These are phyloP conservation scores for Drosophila multiciliata DNA, from an alignment of 2,888 invertebrate species.

Conservation along the genomic window DNA sequence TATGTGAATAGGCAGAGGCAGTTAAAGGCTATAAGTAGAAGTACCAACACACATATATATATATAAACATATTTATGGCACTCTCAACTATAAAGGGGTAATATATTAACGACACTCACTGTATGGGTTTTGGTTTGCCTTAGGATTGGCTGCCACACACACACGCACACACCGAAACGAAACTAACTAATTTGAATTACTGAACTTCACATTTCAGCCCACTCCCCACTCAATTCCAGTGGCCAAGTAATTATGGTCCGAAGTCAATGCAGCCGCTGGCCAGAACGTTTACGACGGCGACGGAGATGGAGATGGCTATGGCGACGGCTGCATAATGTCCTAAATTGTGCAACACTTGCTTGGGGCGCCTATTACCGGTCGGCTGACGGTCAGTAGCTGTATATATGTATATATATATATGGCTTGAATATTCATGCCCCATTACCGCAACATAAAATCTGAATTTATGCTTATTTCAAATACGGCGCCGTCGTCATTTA, in stretches of 20 bases:
- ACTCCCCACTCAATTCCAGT: not conserved
- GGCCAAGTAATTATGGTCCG: conserved; percentile 69
- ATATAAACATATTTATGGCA: not conserved
- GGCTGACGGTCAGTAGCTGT: conserved; percentile 35
- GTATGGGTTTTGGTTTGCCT: conserved; percentile 10
- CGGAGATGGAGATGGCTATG: not conserved
- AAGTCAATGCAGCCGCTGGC: conserved; percentile 33
- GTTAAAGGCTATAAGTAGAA: conserved; percentile 13
- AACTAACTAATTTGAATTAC: conserved; percentile 78
- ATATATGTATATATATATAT: conserved; percentile 10
- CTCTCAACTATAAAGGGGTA: conserved; percentile 33
- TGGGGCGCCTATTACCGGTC: conserved; percentile 58
- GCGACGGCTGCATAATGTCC: conserved; percentile 69
- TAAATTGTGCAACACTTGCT: conserved; percentile 79
- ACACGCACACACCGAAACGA: not conserved
- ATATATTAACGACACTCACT: conserved; percentile 29
- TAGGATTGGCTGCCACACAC: conserved; percentile 6
- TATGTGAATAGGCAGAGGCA: conserved; percentile 25
- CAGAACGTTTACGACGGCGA: conserved; percentile 1
- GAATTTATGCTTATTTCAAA: conserved; percentile 65
- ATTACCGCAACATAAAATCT: conserved; percentile 52
- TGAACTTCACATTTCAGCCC: conserved; percentile 48
- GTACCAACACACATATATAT: not conserved
- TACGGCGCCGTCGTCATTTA: conserved; percentile 42
- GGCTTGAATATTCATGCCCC: conserved; percentile 74